These are phyloP conservation scores for Callosobruchus maculatus DNA, from an alignment of 2,888 invertebrate genomes.

Conservation along the genomic window DNA sequence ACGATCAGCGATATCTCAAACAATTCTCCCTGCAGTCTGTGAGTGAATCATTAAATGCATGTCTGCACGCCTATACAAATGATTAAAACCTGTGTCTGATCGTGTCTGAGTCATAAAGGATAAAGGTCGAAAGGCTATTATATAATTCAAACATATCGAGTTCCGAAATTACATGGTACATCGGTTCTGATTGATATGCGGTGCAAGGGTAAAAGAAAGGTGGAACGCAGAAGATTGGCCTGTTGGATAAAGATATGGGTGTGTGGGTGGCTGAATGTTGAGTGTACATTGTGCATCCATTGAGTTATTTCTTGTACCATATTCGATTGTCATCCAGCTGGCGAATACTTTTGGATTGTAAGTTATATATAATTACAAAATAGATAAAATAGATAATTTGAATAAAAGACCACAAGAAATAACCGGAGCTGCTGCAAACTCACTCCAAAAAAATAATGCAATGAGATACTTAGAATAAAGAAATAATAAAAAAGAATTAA, in stretches of 20 bases:
- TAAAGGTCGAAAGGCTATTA: constrained; percentile 9
- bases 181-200: constrained; percentile 24
- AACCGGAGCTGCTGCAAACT: too few relatives aligned
- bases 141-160: constrained; percentile 22
- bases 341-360: too few relatives aligned
- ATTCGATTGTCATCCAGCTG: background rate
- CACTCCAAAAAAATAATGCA: too few relatives aligned
- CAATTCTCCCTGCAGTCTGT: background rate
- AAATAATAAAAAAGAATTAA: too few relatives aligned
- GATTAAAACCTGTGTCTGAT: background rate
- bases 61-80: background rate
- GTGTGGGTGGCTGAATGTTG: background rate
- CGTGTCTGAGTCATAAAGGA: background rate
- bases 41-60: background rate
- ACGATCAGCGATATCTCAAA: too few relatives aligned
- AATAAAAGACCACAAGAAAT: too few relatives aligned
- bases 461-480: too few relatives aligned
- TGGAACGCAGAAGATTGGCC: constrained; percentile 28
- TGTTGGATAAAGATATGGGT: background rate
- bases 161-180: constrained; percentile 17
- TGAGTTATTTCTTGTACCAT: background rate
- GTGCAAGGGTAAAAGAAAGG: constrained; percentile 21
- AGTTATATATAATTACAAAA: too few relatives aligned
- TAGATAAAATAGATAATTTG: too few relatives aligned
- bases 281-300: background rate